Evolutionary conservation across 1,140 invertebrate species (phyloP).

Genomic region (Drosophila burlai): DNA sequence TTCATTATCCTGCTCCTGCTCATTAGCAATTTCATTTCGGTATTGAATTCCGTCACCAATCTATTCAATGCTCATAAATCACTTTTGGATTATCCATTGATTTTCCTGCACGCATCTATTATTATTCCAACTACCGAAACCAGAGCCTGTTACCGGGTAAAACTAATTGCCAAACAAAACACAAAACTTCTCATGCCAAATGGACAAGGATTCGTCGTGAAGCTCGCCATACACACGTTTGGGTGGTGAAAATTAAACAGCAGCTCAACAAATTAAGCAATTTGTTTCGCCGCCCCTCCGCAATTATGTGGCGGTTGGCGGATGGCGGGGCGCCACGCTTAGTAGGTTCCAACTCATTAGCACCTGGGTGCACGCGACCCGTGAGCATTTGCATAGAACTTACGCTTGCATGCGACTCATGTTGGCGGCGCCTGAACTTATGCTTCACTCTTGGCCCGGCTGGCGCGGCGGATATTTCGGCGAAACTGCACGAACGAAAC

Average conservation of each 20-base stretch:
- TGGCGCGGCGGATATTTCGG: conserved; percentile 24
- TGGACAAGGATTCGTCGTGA: neutral
- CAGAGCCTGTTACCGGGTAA: conserved; percentile 4
- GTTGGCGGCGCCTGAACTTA: conserved; percentile 54
- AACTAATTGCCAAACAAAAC: conserved; percentile 32
- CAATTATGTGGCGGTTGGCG: conserved; percentile 31
- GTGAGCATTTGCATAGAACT: conserved; percentile 64
- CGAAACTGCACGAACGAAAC: conserved; percentile 74
- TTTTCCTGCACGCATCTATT: conserved; percentile 17
- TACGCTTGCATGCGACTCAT: conserved; percentile 83
- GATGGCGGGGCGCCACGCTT: conserved; percentile 3
- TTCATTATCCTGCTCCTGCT: no score
- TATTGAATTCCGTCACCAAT: no score
- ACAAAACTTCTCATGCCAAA: conserved; percentile 10
- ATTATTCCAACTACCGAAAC: neutral
- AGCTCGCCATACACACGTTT: neutral
- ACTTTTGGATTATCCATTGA: conserved; percentile 7
- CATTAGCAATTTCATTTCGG: no score
- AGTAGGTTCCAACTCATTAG: conserved; percentile 57
- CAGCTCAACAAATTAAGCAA: conserved; percentile 56
- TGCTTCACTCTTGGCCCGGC: conserved; percentile 43
- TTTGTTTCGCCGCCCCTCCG: conserved; percentile 36
- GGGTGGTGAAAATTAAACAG: conserved; percentile 41
- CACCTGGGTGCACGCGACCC: conserved; percentile 56
- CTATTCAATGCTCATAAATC: neutral